Percentiles rank a stretch among this genome's conserved stretches.
phyloP scores from a whole-genome alignment of 1,140 invertebrate genomes.

The Elymnias hypermnestra region DNA sequence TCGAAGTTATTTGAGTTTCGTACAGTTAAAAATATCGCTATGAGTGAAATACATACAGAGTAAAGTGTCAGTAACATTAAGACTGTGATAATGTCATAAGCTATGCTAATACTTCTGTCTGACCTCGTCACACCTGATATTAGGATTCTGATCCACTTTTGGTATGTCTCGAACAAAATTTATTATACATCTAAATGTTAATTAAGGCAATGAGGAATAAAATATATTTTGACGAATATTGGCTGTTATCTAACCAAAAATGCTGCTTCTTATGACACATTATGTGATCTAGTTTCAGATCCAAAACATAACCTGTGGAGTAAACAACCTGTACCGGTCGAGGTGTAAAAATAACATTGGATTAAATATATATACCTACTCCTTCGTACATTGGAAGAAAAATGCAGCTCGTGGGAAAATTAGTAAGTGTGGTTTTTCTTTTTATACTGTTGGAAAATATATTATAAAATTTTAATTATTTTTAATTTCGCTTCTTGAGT shows the following conservation, averaged over 20 bases:
- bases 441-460: too few species aligned
- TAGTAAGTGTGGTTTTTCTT: slow-evolving; percentile 40
- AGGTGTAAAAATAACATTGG: slow-evolving; percentile 21
- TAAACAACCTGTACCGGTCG: slow-evolving; percentile 37
- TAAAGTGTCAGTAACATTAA: too few species aligned
- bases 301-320: slow-evolving; percentile 47
- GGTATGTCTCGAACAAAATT: slow-evolving; percentile 63
- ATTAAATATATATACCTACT: slow-evolving; percentile 11
- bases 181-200: slow-evolving; percentile 69
- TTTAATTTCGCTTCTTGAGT: not conserved
- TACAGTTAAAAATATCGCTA: slow-evolving; percentile 15
- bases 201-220: slow-evolving; percentile 62
- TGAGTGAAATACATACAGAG: slow-evolving; percentile 6
- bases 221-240: slow-evolving; percentile 49
- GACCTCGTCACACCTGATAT: slow-evolving; percentile 63
- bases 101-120: slow-evolving; percentile 53
- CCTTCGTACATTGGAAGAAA: slow-evolving; percentile 19
- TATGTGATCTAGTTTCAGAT: slow-evolving; percentile 64
- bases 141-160: slow-evolving; percentile 62
- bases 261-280: slow-evolving; percentile 49
- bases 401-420: slow-evolving; percentile 40
- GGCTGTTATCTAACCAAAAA: slow-evolving; percentile 45
- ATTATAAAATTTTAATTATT: too few species aligned
- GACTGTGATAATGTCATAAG: slow-evolving; percentile 40
- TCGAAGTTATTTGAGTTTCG: slow-evolving; percentile 24